phyloP scores from a whole-genome alignment of 2,113 vertebrate genomes.

The Psammodynastes pulverulentus region DNA sequence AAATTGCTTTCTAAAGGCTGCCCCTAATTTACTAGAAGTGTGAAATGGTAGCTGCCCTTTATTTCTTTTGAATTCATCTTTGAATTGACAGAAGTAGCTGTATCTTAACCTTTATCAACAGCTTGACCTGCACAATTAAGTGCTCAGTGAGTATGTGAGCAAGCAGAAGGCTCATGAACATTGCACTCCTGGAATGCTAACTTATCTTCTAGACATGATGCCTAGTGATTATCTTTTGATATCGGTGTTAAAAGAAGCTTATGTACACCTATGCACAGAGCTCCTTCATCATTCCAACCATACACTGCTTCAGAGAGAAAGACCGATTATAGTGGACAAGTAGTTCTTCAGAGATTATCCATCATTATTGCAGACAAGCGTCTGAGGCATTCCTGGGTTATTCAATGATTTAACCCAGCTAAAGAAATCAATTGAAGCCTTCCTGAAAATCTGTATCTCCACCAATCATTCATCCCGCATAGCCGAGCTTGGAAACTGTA shows the following conservation, averaged over 20 bases:
- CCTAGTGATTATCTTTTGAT: neutral
- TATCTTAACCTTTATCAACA: neutral
- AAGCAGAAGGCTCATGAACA: neutral
- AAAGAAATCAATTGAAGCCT: neutral
- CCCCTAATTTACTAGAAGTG: neutral
- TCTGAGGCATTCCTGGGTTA: neutral
- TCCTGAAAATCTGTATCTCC: neutral
- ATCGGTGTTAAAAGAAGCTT: neutral
- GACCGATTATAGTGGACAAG: neutral
- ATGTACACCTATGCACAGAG: neutral
- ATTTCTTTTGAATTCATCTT: neutral
- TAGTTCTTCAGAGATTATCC: neutral
- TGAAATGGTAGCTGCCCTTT: neutral
- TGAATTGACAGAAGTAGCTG: neutral
- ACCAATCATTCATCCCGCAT: rapidly evolving
- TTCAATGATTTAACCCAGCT: neutral
- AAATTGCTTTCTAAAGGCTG: neutral
- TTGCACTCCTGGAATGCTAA: neutral
- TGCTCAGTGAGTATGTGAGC: neutral
- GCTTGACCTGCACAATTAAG: neutral
- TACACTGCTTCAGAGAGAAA: neutral
- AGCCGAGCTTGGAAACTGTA: neutral
- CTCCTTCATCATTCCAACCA: neutral
- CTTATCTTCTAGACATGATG: neutral
- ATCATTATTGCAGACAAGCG: neutral